phyloP scores from a whole-genome alignment of 2,113 vertebrate species.

The Peromyscus leucopus region DNA sequence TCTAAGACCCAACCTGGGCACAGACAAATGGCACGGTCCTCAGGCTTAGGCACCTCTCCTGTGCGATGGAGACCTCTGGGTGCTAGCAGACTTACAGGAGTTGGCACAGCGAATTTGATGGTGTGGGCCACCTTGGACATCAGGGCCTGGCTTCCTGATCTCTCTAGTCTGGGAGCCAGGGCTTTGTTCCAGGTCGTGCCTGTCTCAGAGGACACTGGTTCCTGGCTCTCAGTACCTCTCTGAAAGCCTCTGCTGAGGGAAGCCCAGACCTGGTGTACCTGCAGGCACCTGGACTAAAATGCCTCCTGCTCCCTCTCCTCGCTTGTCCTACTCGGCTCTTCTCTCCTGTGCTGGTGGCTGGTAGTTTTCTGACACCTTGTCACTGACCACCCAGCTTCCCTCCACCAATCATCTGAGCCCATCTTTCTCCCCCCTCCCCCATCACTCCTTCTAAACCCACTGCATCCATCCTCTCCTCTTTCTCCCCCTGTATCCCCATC shows the following conservation, averaged over 20 bases:
- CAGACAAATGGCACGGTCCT: accelerated
- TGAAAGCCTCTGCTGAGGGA: not conserved
- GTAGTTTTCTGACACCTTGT: not conserved
- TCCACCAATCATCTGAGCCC: too few relatives aligned
- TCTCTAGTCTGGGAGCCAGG: too few relatives aligned
- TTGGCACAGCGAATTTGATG: accelerated
- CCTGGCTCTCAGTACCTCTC: not conserved
- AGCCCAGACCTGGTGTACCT: accelerated
- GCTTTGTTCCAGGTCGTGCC: not conserved
- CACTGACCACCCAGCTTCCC: accelerated
- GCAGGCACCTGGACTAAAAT: accelerated
- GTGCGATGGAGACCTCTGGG: not conserved
- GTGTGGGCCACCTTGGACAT: accelerated
- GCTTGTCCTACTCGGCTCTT: not conserved
- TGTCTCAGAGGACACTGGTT: accelerated
- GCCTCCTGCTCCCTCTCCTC: not conserved
- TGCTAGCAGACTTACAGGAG: accelerated
- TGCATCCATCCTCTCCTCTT: accelerated
- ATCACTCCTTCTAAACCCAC: accelerated
- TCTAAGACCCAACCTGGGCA: not conserved
- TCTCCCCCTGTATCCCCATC: accelerated
- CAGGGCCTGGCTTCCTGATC: not conserved
- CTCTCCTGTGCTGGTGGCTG: not conserved
- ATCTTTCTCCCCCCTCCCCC: accelerated
- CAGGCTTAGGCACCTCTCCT: not conserved